phyloP scores from a whole-genome alignment of 2,888 invertebrate species.

The Drosophila acutilabella region DNA sequence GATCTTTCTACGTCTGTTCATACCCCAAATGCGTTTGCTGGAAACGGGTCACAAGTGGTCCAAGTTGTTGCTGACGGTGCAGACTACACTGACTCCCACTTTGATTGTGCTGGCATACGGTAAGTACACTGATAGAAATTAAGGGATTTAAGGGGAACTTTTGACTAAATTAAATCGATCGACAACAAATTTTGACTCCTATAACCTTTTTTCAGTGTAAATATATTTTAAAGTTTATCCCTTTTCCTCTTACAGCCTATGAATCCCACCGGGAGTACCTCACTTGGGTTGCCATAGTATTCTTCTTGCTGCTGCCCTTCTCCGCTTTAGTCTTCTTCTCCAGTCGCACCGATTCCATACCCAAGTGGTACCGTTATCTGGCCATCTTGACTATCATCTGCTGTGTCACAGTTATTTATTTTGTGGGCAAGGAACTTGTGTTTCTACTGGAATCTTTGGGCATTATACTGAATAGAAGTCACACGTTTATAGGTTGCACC shows the following conservation, averaged over 20 bases:
- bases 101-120: neutral
- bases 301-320: constrained; percentile 4
- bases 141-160: too few relatives aligned
- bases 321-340: neutral
- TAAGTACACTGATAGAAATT: constrained; percentile 10
- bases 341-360: constrained; percentile 39
- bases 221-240: neutral
- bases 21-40: constrained; percentile 34
- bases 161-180: too few relatives aligned
- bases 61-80: constrained; percentile 44
- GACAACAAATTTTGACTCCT: too few relatives aligned
- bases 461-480: constrained; percentile 31
- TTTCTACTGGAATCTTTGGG: constrained; percentile 40
- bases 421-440: constrained; percentile 29
- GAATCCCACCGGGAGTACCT: neutral
- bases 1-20: constrained; percentile 28
- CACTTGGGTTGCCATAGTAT: neutral
- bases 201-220: neutral
- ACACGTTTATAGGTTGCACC: constrained; percentile 47
- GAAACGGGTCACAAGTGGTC: constrained; percentile 24
- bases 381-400: constrained; percentile 3
- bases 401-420: constrained; percentile 13
- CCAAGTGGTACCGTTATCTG: constrained; percentile 27
- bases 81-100: constrained; percentile 31
- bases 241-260: neutral